Evolutionary conservation across 2,888 invertebrate genomes (phyloP).

Genomic region (Hypolimnas misippus): DNA sequence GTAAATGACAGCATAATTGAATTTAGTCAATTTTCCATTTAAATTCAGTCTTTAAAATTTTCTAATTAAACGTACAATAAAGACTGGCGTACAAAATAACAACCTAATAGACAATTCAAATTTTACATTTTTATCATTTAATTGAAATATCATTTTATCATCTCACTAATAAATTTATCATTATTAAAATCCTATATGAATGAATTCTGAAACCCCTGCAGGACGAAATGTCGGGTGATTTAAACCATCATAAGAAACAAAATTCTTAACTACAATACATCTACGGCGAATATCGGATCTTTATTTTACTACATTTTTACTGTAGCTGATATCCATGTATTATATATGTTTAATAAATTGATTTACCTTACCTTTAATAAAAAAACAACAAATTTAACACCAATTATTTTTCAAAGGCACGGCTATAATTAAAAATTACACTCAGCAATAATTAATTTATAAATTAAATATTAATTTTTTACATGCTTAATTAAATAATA

Average conservation of each 20-base stretch:
- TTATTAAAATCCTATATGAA: constrained; percentile 9
- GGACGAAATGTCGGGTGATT: constrained; percentile 7
- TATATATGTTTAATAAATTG: constrained; percentile 6
- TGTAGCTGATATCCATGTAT: neutral
- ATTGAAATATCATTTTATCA: neutral
- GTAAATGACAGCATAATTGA: constrained; percentile 77
- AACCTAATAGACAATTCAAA: constrained; percentile 54
- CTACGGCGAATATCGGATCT: constrained; percentile 19
- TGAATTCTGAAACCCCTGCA: constrained; percentile 9
- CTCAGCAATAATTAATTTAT: constrained; percentile 18
- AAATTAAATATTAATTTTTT: constrained; percentile 7
- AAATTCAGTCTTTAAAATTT: constrained; percentile 81
- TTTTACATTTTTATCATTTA: constrained; percentile 2
- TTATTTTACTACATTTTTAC: neutral
- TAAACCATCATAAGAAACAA: constrained; percentile 7
- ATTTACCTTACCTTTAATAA: constrained; percentile 19
- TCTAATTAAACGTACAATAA: constrained; percentile 67
- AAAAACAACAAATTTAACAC: constrained; percentile 26
- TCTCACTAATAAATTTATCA: constrained; percentile 3
- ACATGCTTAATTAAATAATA: neutral
- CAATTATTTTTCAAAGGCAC: constrained; percentile 23
- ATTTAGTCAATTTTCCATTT: constrained; percentile 70
- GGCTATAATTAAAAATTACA: constrained; percentile 20
- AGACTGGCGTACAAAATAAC: constrained; percentile 54
- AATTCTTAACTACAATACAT: constrained; percentile 7